Evolutionary conservation across 2,113 vertebrate species (phyloP), one percentile per base, ranked within the genome.

Genomic region (Grallaria varia): DNA sequence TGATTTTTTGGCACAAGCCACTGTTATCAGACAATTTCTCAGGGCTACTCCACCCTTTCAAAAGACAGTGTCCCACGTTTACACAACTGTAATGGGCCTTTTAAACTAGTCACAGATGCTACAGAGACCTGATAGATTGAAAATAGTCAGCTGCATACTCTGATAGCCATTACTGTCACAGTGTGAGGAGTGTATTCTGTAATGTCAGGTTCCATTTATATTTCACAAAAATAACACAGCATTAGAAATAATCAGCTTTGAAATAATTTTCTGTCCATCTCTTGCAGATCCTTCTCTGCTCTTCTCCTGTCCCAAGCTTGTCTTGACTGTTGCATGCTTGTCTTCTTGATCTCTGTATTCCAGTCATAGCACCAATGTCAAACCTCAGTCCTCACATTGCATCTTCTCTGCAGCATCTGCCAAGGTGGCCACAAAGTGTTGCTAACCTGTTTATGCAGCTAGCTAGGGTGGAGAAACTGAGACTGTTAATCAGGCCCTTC

Each of bases 141-240:
- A 62, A 95, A 69, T 33, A 93, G 89, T 95, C 76, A 88, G 84
- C 85, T 94, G 72, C 88, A 30, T 75, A 80, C n/a, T 49, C 79
- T 94, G 66, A 78, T 73, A 95, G 53, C 55, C 79, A 66, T 69
- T 96, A 72, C 71, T 95, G 56, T 58, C 80, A 60, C 75, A 79
- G 66, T 5, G 2, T 42, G 52, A 84, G 55, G 27, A 93, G 55
- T 7, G 10, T 53, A 60, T 89, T 93, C 81, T 74, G 52, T 92
- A 93, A 60, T 0, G 10, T 77, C 92, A 96, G 73, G 50, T 39
- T 85, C 62, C n/a, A 39, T 84, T 91, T 94, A 55, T 66, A 93
- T 5, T 40, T 84, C 39, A 64, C 56, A 89, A 69, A 92, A 96
- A 84, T 84, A 68, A 93, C 89, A 86, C 24, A 83, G 31, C 31